These are phyloP conservation scores for Anthopleura xanthogrammica DNA, from an alignment of 92 coral and sea anemone species.

Conservation along the genomic window DNA sequence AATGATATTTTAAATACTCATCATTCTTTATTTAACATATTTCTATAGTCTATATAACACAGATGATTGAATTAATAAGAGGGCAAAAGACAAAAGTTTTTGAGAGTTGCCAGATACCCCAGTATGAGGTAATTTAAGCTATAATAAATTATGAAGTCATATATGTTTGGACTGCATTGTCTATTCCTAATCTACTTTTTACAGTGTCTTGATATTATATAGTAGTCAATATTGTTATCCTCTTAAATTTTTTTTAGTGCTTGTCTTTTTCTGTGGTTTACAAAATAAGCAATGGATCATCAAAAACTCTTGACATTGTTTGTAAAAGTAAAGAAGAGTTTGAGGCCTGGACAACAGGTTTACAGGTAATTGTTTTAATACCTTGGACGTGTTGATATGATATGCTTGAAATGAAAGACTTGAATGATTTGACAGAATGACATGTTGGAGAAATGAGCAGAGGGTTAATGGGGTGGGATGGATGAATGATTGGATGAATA, in stretches of 20 bases:
- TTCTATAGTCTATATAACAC: constrained; percentile 59
- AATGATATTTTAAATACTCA: too few species aligned
- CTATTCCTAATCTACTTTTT: neutral
- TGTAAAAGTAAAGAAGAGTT: constrained; percentile 80
- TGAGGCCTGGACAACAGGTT: constrained; percentile 84
- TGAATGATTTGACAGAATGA: neutral
- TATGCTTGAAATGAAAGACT: neutral
- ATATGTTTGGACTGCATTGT: too few species aligned
- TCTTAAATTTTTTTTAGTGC: constrained; percentile 46
- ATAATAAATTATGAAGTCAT: too few species aligned
- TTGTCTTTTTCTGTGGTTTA: constrained; percentile 86
- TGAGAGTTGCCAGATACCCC: constrained; percentile 73
- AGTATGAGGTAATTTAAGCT: constrained; percentile 58
- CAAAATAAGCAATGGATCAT: constrained; percentile 57
- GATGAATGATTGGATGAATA: too few species aligned
- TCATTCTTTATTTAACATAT: too few species aligned
- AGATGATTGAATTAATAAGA: constrained; percentile 70
- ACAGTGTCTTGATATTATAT: neutral
- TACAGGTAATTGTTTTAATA: constrained; percentile 52
- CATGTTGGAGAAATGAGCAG: neutral
- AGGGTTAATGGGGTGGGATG: too few species aligned
- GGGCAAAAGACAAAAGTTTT: constrained; percentile 89
- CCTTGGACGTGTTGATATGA: neutral
- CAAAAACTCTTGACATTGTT: constrained; percentile 70
- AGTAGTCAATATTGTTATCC: neutral